Base-by-base conservation (phyloP, 2,888 invertebrate species). In the Lycophotia porphyrea region DNA sequence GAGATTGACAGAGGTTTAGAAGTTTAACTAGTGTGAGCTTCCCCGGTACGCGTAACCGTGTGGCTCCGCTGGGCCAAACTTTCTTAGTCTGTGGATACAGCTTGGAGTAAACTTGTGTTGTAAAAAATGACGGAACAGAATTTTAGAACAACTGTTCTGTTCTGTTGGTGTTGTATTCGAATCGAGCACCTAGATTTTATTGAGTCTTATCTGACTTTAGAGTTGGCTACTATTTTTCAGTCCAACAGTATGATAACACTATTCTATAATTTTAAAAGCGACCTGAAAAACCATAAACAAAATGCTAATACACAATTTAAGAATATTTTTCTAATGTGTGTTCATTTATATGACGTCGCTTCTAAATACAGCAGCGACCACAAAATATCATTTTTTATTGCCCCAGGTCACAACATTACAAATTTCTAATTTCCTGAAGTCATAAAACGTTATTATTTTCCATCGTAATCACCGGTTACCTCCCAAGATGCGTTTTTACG, bases 391-490 rank as follows among this genome's bases (percentile, higher is more conserved):
- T 49, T 71, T 79, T 85, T 84, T 81, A 86, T 78, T 74, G 63
- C 68, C 58, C n/a, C 71, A 82, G 72, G 78, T 79, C 76, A 71
- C 77, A 85, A 71, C 69, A 81, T 88, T 79, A 84, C 76, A 78
- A 82, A 82, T 86, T 82, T 84, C 76, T 84, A 86, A 87, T 87
- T 86, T 87, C 85, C 88, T 83, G 52, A 66, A 75, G 69, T 49
- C 78, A 66, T 88, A 80, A 83, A 86, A 76, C 31, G 58, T 74
- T 86, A 80, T 83, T 75, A 82, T 86, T 86, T 82, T 78, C 61
- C 76, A 71, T 84, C 77, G 63, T 83, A 80, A 86, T 83, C 82
- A 78, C 76, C 47, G 63, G 70, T 52, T 77, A 34, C 74, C 72
- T 21, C 64, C 65, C 34, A 74, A 76, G 87, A 86, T 86, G 84